Base-by-base conservation (phyloP, 2,888 invertebrate species). In the Coleophora flavipennella region DNA sequence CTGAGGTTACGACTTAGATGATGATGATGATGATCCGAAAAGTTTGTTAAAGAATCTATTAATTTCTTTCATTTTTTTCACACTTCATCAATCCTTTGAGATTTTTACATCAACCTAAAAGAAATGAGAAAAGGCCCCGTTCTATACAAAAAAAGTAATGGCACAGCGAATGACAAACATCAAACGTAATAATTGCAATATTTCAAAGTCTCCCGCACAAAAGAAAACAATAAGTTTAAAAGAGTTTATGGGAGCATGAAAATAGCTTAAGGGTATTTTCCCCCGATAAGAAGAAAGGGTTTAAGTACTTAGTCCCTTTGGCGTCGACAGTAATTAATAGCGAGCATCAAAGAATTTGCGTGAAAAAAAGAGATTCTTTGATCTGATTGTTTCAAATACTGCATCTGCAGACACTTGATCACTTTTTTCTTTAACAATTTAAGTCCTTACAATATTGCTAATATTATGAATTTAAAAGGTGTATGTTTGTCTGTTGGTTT, bases 211-310 rank as follows among this genome's bases (percentile, higher is more conserved):
- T 51, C 53, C 45, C 62, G 55, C 55, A 61, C 57, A 63, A 73
- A 78, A 73, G 72, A 73, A 78, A 83, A 81, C 80, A 81, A 81
- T 80, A 76, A 76, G 64, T 78, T 67, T 63, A 58, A 73, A 75
- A 68, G 70, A 73, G 69, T 67, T 67, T 69, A 62, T 52, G 64
- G 65, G 70, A 65, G 74, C 70, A 69, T 67, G 60, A 74, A 74
- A 78, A 74, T 69, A 55, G 67, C 74, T 67, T 54, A 36, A 45
- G 71, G 72, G 60, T 62, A 66, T 73, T 72, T 68, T 67, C 62
- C 59, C 57, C 54, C 41, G 37, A 43, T 43, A 48, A 51, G 48
- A 60, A 58, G 57, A 67, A 74, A 75, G 75, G 80, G 75, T 76
- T n/a, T 76, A 72, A 68, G 51, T 50, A 56, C 50, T 72, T 68